These are phyloP conservation scores for Plecotus auritus DNA, from an alignment of 2,113 vertebrate species.

Conservation along the genomic window DNA sequence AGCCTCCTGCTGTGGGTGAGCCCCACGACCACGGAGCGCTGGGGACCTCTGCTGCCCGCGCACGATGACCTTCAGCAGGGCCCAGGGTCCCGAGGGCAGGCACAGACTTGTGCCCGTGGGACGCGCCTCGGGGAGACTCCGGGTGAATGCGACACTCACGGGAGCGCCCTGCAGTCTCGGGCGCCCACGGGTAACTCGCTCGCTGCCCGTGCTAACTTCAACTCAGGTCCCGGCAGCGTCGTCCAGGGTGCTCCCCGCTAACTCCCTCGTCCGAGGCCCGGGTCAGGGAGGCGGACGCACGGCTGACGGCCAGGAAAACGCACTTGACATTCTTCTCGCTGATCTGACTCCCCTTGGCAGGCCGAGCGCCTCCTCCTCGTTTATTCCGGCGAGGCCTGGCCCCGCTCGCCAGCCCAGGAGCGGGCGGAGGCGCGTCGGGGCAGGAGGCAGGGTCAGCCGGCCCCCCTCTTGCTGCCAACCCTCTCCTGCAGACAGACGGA, in stretches of 20 bases:
- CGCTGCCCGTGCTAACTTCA: too few relatives aligned
- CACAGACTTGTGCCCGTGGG: neutral
- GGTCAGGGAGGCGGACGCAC: constrained; percentile 50
- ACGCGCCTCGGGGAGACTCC: too few relatives aligned
- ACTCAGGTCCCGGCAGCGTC: neutral
- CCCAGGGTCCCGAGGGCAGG: neutral
- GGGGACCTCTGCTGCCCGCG: constrained; percentile 17
- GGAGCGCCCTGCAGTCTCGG: too few relatives aligned
- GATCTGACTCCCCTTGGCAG: constrained; percentile 72
- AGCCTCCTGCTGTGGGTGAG: neutral
- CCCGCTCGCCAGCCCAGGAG: neutral
- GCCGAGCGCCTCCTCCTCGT: constrained; percentile 50
- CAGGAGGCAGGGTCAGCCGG: neutral
- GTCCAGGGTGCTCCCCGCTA: constrained; percentile 57
- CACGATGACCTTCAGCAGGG: too few relatives aligned
- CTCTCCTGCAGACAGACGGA: too few relatives aligned
- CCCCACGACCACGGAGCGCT: constrained; percentile 32
- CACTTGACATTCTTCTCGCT: constrained; percentile 76
- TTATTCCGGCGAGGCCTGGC: constrained; percentile 71
- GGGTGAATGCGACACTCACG: too few relatives aligned
- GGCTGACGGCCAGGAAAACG: constrained; percentile 75
- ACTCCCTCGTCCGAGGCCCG: constrained; percentile 64
- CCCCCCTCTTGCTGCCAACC: neutral
- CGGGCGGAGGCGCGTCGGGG: too few relatives aligned
- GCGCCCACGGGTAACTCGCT: too few relatives aligned